These are phyloP conservation scores for Bombus huntii DNA, from an alignment of 1,140 invertebrate genomes.

Conservation along the genomic window DNA sequence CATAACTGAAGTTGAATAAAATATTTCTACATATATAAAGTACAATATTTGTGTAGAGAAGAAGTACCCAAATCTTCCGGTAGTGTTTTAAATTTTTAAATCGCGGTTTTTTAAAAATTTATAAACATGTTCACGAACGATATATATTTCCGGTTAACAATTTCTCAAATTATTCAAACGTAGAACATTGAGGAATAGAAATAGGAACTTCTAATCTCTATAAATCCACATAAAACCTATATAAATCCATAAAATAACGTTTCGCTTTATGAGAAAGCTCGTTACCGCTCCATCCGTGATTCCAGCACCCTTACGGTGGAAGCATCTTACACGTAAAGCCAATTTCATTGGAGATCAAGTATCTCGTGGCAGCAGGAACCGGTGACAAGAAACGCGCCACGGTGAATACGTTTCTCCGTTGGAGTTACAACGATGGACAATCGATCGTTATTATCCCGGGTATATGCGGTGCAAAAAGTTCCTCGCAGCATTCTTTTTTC, in stretches of 20 bases:
- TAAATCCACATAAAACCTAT: background rate
- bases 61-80: no score
- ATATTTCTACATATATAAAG: no score
- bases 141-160: no score
- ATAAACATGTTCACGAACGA: no score
- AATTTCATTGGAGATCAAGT: conserved; percentile 28
- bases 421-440: conserved; percentile 33
- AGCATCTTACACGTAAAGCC: conserved; percentile 26
- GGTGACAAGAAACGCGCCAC: conserved; percentile 15
- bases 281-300: background rate
- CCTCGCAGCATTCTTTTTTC: background rate
- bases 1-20: no score
- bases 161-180: no score
- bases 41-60: no score
- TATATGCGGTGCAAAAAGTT: conserved; percentile 46
- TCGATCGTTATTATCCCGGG: conserved; percentile 53
- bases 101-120: no score
- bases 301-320: background rate
- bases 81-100: no score
- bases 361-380: conserved; percentile 5
- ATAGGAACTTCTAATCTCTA: background rate
- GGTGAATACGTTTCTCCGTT: conserved; percentile 23
- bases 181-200: background rate
- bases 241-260: no score
- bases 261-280: background rate